Evolutionary conservation across 2,888 invertebrate species (phyloP), one percentile per base, ranked within the genome.

Genomic region (Drosophila fulvimacula): DNA sequence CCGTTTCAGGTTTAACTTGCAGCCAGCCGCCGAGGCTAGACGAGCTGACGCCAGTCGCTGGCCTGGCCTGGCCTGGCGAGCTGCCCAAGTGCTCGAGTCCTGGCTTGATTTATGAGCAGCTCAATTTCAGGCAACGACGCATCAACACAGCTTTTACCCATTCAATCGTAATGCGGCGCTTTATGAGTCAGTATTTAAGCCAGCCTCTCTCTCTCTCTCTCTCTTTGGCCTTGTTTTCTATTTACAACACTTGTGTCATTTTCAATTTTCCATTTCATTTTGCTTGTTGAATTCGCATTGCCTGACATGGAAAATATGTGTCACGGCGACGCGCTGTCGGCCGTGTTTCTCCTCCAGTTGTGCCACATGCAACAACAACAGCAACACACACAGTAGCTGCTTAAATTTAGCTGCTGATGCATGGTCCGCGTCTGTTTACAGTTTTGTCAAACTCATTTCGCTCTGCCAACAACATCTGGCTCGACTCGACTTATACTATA

Each of bases 271-370:
- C 66, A 72, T 67, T 72, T 72, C 66, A 69, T 69, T 83, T 77
- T 71, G 77, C 61, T 66, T 69, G 68, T 63, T 71, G 46, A 61
- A 72, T 79, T 81, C 63, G 69, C 73, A 81, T 73, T 76, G 81
- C 81, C 73, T 77, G 79, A 70, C 79, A 79, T 63, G 73, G 66
- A 41, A 72, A 73, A 88, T 81, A 77, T 85, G 82, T 88, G 85
- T 82, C 85, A 85, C 67, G 85, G 81, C 59, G 62, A 36, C 56
- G 49, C 62, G 62, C 17, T 68, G 42, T 52, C 73, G 71, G 15
- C 53, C 53, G 69, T 56, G 59, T 66, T 61, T 58, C 71, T 67
- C 59, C 48, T 67, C 59, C 48, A 74, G 49, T 46, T 59, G 57
- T 55, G 61, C 32, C 58, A 30, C 55, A 59, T 55, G 57, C 48